These are phyloP conservation scores for Trichonephila inaurata DNA, from an alignment of 1,140 invertebrate genomes.

Conservation along the genomic window DNA sequence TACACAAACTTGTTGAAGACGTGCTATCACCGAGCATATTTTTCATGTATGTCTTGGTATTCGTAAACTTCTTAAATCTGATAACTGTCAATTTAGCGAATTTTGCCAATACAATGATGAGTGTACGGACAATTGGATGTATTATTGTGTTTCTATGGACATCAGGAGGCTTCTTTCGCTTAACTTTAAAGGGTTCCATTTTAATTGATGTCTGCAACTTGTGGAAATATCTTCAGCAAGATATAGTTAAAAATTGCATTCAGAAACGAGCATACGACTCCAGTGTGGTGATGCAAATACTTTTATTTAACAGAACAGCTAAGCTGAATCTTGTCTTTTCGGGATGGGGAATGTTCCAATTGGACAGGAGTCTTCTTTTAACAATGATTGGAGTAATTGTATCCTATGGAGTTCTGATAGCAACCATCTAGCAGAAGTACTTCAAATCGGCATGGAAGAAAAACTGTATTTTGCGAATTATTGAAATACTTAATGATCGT, in stretches of 20 bases:
- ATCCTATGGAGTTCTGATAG: conserved; percentile 22
- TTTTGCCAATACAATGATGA: neutral
- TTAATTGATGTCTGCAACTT: neutral
- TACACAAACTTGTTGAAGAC: conserved; percentile 3
- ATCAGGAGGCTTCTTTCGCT: neutral
- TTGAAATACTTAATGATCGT: too few relatives aligned
- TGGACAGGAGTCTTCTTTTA: conserved; percentile 26
- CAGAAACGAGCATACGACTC: neutral
- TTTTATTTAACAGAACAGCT: neutral
- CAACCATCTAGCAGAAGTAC: neutral
- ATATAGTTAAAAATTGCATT: neutral
- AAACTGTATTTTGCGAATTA: too few relatives aligned
- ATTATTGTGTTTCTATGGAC: conserved; percentile 4
- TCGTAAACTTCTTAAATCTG: conserved; percentile 6
- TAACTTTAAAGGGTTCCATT: conserved; percentile 27
- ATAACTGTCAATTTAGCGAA: neutral
- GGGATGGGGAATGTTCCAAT: conserved; percentile 18
- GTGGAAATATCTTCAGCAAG: neutral
- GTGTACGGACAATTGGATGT: neutral
- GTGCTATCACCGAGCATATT: neutral
- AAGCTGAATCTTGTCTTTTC: neutral
- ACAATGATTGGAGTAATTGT: conserved; percentile 24
- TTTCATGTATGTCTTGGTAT: conserved; percentile 9
- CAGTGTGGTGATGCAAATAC: neutral
- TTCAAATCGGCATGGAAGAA: too few relatives aligned